Base-by-base conservation (phyloP, 1,140 invertebrate genomes). In the Euborellia annulipes region DNA sequence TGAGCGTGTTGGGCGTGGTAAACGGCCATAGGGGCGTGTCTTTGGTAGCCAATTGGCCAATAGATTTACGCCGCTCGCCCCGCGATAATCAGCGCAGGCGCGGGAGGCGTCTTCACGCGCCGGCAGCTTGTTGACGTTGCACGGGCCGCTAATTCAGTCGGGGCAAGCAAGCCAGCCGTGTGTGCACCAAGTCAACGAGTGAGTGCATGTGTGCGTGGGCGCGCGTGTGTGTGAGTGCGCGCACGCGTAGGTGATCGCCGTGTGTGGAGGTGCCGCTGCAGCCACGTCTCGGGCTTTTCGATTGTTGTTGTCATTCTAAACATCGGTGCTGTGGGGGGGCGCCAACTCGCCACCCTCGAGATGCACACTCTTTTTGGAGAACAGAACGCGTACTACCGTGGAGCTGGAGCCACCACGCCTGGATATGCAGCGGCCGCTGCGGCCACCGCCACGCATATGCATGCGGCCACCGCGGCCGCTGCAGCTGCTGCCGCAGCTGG, bases 311-410 rank as follows among this genome's bases (percentile, higher is more conserved):
- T 27, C 43, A 32, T 22, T 20, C 16, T 19, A 32, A 43, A 27
- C 23, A 16, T 18, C 17, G 37, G 37, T 14, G n/a, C 19, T 22
- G 20, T 22, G 23, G 6, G 13, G n/a, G 40, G 19, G 40, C 43
- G 17, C 18, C 40, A n/a, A 19, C 23, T 36, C 16, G 36, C 19
- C 38, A 23, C 34, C 43, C 16, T 43, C 46, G 63, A 56, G 34
- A 91, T 91, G 86, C 85, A 90, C 60, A 84, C 85, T 40, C 67
- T 91, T 48, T 89, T 89, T 62, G 77, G 81, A 47, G 85, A 74
- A 41, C 85, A 88, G 64, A 85, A 82, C 57, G 79, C 82, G 7
- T 77, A 75, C 44, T 75, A 75, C 51, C 60, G 73, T 45, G 0
- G 58, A 58, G 0, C 54, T 62, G n/a, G 60, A 60, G 2, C 62